Base-by-base conservation (phyloP, 1,140 invertebrate genomes). In the Heliconius congener region DNA sequence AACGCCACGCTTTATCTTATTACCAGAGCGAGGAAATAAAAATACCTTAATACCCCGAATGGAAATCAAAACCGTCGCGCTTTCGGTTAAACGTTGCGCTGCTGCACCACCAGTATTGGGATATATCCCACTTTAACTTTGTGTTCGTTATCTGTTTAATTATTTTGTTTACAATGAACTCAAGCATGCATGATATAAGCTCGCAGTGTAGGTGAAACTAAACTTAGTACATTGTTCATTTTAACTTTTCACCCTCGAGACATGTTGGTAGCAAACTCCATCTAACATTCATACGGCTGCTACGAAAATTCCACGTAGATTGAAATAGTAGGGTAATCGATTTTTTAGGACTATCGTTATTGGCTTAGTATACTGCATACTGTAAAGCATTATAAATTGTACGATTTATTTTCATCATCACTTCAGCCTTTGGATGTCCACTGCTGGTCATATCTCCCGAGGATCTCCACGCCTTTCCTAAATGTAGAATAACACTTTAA, bases 191-290 rank as follows among this genome's bases (percentile, higher is more conserved):
- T 16, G 60, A 27, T 66, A 66, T 66, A 66, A 66, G 60, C 60
- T 30, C 23, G 23, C 60, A 66, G 60, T 30, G 60, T 3, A 77
- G 76, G 76, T 71, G n/a, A n/a, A 71, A 71, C 23, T 50, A 71
- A 72, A 66, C 74, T 46, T 71, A 39, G 74, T 71, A 72, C 42
- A 50, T 52, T 50, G 71, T 77, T 37, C 39, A 71, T 77, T 77
- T 77, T 72, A 77, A 77, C 70, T 77, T 77, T 34, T 42, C 71
- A 50, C 76, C 76, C 76, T 16, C 23, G 76, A 71, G 76, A 72
- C 70, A 57, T 37, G 76, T 55, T 55, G 70, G 71, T 39, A 77
- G 70, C 50, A 55, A 77, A 77, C 76, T 71, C 76, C 71, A 77
- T 77, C 66, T 52, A 71, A 71, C 76, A 77, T 77, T 77, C 66